Percentiles rank a stretch among this genome's conserved stretches.
Conservation (phyloP, 2,113 vertebrate species). For the Tricholaema leucomelas region DNA sequence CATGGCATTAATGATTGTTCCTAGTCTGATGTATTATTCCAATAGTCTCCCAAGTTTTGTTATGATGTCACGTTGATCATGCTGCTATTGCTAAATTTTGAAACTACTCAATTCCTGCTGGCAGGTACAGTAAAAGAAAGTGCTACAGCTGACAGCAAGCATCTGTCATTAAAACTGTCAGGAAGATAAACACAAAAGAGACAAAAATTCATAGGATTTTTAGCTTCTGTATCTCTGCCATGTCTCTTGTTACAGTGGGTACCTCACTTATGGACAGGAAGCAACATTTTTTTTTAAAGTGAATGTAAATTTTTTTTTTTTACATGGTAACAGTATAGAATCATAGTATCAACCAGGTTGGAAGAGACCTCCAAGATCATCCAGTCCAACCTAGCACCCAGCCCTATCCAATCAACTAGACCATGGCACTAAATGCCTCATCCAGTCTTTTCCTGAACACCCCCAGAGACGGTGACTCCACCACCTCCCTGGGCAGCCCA, state of each 20-base stretch:
- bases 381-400: no score
- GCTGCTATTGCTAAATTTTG: conserved; percentile 46
- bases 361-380: no score
- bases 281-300: not conserved
- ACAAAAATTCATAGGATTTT: not conserved
- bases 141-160: conserved; percentile 11
- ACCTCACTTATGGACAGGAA: not conserved
- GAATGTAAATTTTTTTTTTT: not conserved
- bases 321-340: not conserved
- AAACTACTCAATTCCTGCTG: conserved; percentile 23
- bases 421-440: no score
- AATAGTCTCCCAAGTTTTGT: conserved; percentile 22
- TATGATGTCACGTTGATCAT: conserved; percentile 12
- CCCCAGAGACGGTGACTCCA: no score
- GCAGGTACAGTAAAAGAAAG: not conserved
- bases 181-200: conserved; percentile 32
- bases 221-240: not conserved
- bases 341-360: no score
- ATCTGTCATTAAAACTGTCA: conserved; percentile 48
- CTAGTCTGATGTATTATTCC: not conserved
- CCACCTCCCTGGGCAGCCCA: no score
- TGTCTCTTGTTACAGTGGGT: not conserved
- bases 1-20: conserved; percentile 15
- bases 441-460: no score
- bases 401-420: no score